Base-by-base conservation (phyloP, 1,140 invertebrate species). In the Eciton burchellii region DNA sequence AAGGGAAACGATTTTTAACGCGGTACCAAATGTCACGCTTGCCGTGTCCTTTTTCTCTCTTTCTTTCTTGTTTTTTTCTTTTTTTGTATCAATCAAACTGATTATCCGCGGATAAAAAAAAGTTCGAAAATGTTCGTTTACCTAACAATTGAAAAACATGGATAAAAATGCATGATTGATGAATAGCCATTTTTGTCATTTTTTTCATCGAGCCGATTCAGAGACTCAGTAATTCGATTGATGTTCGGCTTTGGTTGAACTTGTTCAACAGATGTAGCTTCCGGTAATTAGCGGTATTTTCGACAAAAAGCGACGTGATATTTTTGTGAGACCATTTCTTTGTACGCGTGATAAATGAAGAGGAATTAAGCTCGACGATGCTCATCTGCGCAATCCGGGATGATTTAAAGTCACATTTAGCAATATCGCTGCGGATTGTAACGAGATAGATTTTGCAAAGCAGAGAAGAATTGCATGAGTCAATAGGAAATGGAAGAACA, bases 401-500 rank as follows among this genome's bases (percentile, higher is more conserved):
- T 49, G n/a, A 12, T 79, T 70, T 24, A n/a, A 21, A 68, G n/a
- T 56, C 29, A 12, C n/a, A n/a, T n/a, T n/a, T 19, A 26, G 41
- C 14, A n/a, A 26, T 12, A 21, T 56, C 16, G n/a, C 2, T 35
- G 29, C 41, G 47, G 43, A 76, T 76, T 68, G 49, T 24, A 16
- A 52, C 3, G 12, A 16, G 19, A 68, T 35, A 43, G 52, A 26
- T 6, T 76, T 12, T 21, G 35, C 52, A 57, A 56, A 70, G n/a
- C 21, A n/a, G 56, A 62, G 14, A 49, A 49, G 19, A 26, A 49
- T 19, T 9, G 9, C 16, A 47, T 14, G 26, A 65, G 19, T 43
- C 24, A 60, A 68, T 68, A 56, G 62, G 41, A 24, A 47, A 49
- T 16, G 56, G 68, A 56, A 21, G 49, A 68, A 57, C 29, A 68